Percentiles rank a stretch among this genome's conserved stretches.
Evolutionary conservation across 2,797 vertebrate species (phyloP).

Genomic region (Mormyrus proboscirostris): DNA sequence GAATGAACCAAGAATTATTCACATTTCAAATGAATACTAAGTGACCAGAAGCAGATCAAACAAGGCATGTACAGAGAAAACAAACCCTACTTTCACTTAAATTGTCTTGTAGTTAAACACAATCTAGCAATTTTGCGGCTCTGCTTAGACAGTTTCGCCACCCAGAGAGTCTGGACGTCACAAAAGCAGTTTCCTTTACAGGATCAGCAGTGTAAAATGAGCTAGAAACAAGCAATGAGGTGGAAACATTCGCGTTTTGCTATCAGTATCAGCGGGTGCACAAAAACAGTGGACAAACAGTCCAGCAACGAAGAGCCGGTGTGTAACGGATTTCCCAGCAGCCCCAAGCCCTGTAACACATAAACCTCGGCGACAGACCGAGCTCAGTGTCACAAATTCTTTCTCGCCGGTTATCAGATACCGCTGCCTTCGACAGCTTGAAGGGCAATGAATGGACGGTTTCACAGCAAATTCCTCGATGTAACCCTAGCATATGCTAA

Average conservation of each 20-base stretch:
- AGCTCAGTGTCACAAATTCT: conserved; percentile 55
- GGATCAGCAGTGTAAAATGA: background rate
- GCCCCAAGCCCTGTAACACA: conserved; percentile 46
- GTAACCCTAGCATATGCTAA: conserved; percentile 64
- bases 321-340: conserved; percentile 3
- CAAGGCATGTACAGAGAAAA: background rate
- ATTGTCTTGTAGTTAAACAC: background rate
- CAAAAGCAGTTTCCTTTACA: background rate
- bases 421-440: conserved; percentile 48
- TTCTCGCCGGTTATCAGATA: conserved; percentile 63
- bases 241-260: background rate
- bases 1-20: background rate
- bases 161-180: background rate
- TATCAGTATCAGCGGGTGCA: background rate
- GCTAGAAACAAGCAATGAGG: background rate
- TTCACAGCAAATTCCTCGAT: conserved; percentile 60
- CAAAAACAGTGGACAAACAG: background rate
- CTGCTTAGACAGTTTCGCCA: background rate
- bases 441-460: conserved; percentile 60
- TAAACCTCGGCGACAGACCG: conserved; percentile 51
- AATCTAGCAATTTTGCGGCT: background rate
- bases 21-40: background rate
- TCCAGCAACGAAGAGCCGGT: background rate
- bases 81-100: background rate
- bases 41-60: background rate